These are phyloP conservation scores for Chrysolophus pictus DNA, from an alignment of 2,797 vertebrate genomes.

Conservation along the genomic window DNA sequence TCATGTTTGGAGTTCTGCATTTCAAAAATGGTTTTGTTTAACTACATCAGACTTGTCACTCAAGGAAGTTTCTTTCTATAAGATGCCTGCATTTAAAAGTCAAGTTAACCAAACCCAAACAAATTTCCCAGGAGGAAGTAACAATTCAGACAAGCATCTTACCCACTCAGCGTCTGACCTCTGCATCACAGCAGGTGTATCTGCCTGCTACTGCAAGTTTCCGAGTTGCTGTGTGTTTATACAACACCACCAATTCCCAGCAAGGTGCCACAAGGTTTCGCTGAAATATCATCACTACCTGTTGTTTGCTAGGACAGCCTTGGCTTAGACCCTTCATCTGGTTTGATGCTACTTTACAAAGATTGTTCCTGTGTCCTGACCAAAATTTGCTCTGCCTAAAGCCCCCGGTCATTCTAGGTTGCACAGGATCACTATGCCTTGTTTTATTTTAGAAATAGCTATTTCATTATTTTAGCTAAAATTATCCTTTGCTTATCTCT, in stretches of 20 bases:
- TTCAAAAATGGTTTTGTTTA: slow-evolving; percentile 54
- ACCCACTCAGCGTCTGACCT: background rate
- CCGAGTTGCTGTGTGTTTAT: background rate
- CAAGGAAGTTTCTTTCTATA: slow-evolving; percentile 57
- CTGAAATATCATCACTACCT: background rate
- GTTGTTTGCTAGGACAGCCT: background rate
- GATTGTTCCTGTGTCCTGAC: background rate
- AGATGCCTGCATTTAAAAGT: slow-evolving; percentile 51
- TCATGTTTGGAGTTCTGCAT: slow-evolving; percentile 19
- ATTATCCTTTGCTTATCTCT: background rate
- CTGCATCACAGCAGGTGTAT: background rate
- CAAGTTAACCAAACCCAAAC: slow-evolving; percentile 61
- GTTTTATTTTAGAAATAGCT: background rate
- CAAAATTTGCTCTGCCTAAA: background rate
- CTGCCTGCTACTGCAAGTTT: background rate
- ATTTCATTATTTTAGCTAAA: background rate
- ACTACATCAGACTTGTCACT: slow-evolving; percentile 29
- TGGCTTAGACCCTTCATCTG: background rate
- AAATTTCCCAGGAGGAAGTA: slow-evolving; percentile 59
- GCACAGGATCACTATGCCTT: background rate
- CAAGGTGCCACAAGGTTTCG: background rate
- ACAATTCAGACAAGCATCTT: background rate
- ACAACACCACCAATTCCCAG: background rate
- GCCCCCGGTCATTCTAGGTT: background rate
- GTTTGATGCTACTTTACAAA: background rate